A percentile compares a stretch with the other conserved stretches of the same genome.
These are phyloP conservation scores for Cyclophora punctaria DNA, from an alignment of 2,888 invertebrate species.

Conservation along the genomic window DNA sequence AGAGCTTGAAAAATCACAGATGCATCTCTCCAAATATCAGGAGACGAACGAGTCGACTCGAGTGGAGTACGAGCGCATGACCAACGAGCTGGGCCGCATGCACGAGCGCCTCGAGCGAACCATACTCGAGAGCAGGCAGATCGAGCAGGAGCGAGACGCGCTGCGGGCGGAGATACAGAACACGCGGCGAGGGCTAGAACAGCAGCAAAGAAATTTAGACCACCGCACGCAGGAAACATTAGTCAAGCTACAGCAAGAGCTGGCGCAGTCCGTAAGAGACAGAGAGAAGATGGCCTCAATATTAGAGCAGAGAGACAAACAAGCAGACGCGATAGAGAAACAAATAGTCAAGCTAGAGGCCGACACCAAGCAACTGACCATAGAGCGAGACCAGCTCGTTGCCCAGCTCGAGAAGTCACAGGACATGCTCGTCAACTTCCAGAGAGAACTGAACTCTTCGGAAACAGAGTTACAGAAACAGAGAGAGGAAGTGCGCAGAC, in stretches of 20 bases:
- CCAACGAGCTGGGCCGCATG: slow-evolving; percentile 85
- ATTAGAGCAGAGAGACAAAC: slow-evolving; percentile 85
- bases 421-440: slow-evolving; percentile 94
- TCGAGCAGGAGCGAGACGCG: slow-evolving; percentile 84
- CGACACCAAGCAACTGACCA: slow-evolving; percentile 88
- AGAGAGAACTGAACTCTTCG: slow-evolving; percentile 88
- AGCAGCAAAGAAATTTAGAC: slow-evolving; percentile 78
- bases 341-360: slow-evolving; percentile 89
- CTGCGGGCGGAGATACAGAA: slow-evolving; percentile 81
- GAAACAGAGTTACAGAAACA: slow-evolving; percentile 88
- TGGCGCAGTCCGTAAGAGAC: slow-evolving; percentile 81
- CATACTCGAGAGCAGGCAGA: slow-evolving; percentile 79
- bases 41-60: slow-evolving; percentile 88
- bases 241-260: slow-evolving; percentile 82
- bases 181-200: slow-evolving; percentile 77
- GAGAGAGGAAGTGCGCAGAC: slow-evolving; percentile 83
- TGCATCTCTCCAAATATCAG: slow-evolving; percentile 87
- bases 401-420: slow-evolving; percentile 94
- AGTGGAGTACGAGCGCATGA: slow-evolving; percentile 90
- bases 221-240: slow-evolving; percentile 83
- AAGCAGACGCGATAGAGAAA: slow-evolving; percentile 88
- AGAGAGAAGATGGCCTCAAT: slow-evolving; percentile 85
- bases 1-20: slow-evolving; percentile 89
- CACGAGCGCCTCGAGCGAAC: slow-evolving; percentile 86
- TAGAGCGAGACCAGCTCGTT: slow-evolving; percentile 90